Conservation (phyloP, 1,140 invertebrate genomes). For the Ooceraea biroi region DNA sequence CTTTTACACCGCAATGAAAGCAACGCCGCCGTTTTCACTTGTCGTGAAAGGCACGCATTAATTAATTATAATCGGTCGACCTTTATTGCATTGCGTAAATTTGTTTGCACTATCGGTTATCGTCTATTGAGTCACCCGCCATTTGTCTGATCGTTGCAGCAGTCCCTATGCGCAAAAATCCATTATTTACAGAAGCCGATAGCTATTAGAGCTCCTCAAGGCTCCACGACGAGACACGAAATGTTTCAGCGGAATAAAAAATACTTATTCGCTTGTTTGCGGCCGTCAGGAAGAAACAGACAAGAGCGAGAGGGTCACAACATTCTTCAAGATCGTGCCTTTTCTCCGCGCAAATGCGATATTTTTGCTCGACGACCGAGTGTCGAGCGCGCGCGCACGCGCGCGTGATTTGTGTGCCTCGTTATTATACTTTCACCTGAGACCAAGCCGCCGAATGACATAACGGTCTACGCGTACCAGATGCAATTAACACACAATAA, state of each 20-base stretch:
- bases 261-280: neutral
- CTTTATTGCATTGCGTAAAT: neutral
- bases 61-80: slow-evolving; percentile 9
- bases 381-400: neutral
- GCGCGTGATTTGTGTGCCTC: slow-evolving; percentile 8
- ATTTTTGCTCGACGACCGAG: neutral
- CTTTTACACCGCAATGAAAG: neutral
- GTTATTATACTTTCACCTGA: slow-evolving; percentile 57
- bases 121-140: neutral
- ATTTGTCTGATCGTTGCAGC: slow-evolving; percentile 61
- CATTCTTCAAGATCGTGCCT: neutral
- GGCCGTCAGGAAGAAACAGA: neutral
- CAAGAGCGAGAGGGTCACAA: neutral
- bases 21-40: neutral
- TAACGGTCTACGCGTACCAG: slow-evolving; percentile 37
- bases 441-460: slow-evolving; percentile 25
- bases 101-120: neutral
- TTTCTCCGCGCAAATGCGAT: slow-evolving; percentile 10
- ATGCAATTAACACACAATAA: slow-evolving; percentile 47
- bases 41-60: neutral
- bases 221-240: slow-evolving; percentile 38
- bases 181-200: slow-evolving; percentile 70
- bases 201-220: slow-evolving; percentile 46
- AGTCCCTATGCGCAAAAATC: slow-evolving; percentile 39
- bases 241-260: neutral